Evolutionary conservation across 2,797 vertebrate genomes (phyloP).

Genomic region (Pseudocheirus occidentalis): DNA sequence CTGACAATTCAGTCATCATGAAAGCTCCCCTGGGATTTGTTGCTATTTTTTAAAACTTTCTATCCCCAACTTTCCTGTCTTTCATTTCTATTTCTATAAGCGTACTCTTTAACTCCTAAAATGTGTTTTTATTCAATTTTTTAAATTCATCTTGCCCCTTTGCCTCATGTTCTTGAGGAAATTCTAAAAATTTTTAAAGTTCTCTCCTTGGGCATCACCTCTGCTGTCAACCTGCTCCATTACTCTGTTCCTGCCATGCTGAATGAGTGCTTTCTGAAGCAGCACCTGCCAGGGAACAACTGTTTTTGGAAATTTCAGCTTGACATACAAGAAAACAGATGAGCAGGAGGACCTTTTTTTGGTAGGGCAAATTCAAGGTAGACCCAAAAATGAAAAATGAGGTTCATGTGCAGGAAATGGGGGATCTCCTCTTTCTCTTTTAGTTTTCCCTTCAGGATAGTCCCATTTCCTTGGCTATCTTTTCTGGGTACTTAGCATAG

Average conservation of each 20-base stretch:
- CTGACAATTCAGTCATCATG: neutral
- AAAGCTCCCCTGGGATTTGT: neutral
- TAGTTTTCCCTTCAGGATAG: neutral
- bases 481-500: neutral
- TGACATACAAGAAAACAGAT: conserved; percentile 62
- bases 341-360: conserved; percentile 35
- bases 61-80: neutral
- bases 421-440: conserved; percentile 12
- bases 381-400: neutral
- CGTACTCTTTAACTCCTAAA: neutral
- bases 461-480: neutral
- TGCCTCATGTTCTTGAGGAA: conserved; percentile 2
- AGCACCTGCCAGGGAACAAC: conserved; percentile 76
- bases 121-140: conserved; percentile 32
- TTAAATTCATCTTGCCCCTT: neutral
- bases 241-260: conserved; percentile 54
- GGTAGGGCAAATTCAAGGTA: conserved; percentile 57
- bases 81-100: conserved; percentile 38
- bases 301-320: conserved; percentile 60
- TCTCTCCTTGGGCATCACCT: conserved; percentile 33
- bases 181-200: neutral
- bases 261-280: conserved; percentile 74
- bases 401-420: conserved; percentile 6
- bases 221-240: conserved; percentile 50
- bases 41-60: neutral